Evolutionary conservation across 2,797 vertebrate species (phyloP), one percentile per base, ranked within the genome.

Genomic region (Helostoma temminkii): DNA sequence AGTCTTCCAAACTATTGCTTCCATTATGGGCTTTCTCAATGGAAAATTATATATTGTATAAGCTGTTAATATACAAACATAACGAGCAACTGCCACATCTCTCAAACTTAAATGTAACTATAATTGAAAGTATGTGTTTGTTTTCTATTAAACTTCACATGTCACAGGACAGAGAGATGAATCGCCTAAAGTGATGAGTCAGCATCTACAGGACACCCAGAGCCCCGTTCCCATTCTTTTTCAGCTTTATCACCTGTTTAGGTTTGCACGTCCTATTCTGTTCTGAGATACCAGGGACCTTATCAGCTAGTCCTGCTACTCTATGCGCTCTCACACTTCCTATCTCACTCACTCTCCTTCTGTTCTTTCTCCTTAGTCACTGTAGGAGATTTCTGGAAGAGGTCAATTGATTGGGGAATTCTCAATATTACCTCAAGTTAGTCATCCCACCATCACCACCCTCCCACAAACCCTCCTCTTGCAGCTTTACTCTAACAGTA

Each of bases 161-260:
- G 4, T 45, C 24, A 6, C 10, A 9, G 10, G 19, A 26, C 30
- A 45, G 39, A 43, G 18, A 24, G 52, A 37, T 71, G 55, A 67
- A 18, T 72, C 22, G 24, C 25, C 18, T 30, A 32, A 80, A 79
- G 22, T 11, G 50, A 71, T 57, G 52, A 72, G 52, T 78, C 47
- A 0, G 47, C 71, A 52, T 24, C 39, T 64, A 43, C 53, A 52
- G 53, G 37, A 56, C 14, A 53, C 46, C 65, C 21, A 28, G 71
- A 65, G 36, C 75, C 71, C 0, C 16, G 52, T 85, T 86, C 74
- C 49, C 76, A 74, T 74, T 80, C 68, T 71, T 62, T 28, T 67
- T 42, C 16, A 3, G 21, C 68, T 62, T 85, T 84, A 90, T 90
- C 88, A 70, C 63, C 74, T 84, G 87, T 87, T 89, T 84, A 71